A percentile compares a stretch with the other conserved stretches of the same genome.
These are phyloP conservation scores for Alouatta palliata DNA, from an alignment of 2,113 vertebrate species.

Conservation along the genomic window DNA sequence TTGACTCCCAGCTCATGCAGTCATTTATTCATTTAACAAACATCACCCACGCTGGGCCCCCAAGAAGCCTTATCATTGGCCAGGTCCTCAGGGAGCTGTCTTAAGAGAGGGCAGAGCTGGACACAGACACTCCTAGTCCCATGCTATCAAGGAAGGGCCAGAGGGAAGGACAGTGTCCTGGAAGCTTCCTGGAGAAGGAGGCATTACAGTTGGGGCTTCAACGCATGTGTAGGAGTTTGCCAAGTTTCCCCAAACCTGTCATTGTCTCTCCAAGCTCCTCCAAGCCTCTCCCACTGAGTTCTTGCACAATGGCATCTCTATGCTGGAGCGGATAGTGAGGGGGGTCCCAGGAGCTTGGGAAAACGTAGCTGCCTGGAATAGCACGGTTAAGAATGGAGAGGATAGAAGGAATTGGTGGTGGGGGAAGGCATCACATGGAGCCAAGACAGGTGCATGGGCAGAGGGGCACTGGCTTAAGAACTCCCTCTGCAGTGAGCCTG, in stretches of 20 bases:
- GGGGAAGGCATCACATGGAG: too few species aligned
- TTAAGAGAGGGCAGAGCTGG: not conserved
- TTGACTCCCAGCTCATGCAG: not conserved
- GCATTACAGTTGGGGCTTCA: not conserved
- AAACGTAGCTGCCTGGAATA: too few species aligned
- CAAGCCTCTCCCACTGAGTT: fast-evolving
- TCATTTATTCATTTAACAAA: not conserved
- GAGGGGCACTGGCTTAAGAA: not conserved
- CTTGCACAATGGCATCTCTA: not conserved
- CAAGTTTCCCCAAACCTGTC: not conserved
- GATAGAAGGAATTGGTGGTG: too few species aligned
- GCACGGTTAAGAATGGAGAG: too few species aligned
- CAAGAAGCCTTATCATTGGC: not conserved
- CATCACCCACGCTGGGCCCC: not conserved
- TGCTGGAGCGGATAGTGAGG: not conserved
- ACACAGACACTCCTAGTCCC: not conserved
- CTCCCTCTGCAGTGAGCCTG: not conserved
- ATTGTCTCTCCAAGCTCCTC: not conserved
- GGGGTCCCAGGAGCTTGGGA: not conserved
- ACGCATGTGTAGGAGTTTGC: not conserved
- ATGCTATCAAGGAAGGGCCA: not conserved
- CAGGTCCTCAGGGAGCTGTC: not conserved
- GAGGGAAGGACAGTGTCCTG: not conserved
- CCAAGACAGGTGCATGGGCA: not conserved
- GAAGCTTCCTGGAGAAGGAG: too few species aligned